A percentile compares a stretch with the other conserved stretches of the same genome.
phyloP scores from a whole-genome alignment of 1,140 invertebrate genomes.

The Vollenhovia emeryi region DNA sequence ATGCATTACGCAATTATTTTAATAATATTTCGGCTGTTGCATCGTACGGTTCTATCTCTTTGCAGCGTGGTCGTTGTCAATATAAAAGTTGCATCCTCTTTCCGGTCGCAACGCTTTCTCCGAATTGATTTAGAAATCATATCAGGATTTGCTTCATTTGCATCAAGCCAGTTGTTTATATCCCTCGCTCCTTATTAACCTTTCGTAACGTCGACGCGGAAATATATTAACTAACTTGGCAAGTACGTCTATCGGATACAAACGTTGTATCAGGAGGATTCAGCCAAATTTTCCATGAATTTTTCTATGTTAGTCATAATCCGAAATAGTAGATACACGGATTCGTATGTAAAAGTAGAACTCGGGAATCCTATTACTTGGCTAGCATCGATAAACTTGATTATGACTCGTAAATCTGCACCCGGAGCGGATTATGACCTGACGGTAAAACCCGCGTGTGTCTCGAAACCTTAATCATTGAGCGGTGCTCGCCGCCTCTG shows the following conservation, averaged over 20 bases:
- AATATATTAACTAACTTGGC: background rate
- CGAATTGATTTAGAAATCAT: conserved; percentile 64
- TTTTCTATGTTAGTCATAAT: background rate
- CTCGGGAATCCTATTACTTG: conserved; percentile 3
- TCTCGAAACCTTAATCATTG: background rate
- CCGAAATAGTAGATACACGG: background rate
- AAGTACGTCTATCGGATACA: background rate
- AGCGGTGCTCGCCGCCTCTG: background rate
- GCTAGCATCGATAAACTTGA: conserved; percentile 14
- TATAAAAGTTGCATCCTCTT: conserved; percentile 62
- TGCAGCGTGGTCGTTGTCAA: conserved; percentile 28
- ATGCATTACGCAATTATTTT: conserved; percentile 36
- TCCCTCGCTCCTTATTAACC: background rate
- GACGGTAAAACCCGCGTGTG: background rate
- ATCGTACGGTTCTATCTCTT: conserved; percentile 45
- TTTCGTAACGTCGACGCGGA: conserved; percentile 12
- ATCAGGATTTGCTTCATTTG: conserved; percentile 47
- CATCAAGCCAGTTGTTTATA: conserved; percentile 28
- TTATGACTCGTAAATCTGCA: background rate
- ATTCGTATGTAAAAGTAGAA: background rate
- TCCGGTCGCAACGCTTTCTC: conserved; percentile 57
- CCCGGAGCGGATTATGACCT: background rate
- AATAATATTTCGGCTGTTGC: conserved; percentile 34
- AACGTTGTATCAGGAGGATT: background rate
- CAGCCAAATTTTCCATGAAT: background rate